phyloP scores from a whole-genome alignment of 2,888 invertebrate species.

The Brachypalpus laphriformis region DNA sequence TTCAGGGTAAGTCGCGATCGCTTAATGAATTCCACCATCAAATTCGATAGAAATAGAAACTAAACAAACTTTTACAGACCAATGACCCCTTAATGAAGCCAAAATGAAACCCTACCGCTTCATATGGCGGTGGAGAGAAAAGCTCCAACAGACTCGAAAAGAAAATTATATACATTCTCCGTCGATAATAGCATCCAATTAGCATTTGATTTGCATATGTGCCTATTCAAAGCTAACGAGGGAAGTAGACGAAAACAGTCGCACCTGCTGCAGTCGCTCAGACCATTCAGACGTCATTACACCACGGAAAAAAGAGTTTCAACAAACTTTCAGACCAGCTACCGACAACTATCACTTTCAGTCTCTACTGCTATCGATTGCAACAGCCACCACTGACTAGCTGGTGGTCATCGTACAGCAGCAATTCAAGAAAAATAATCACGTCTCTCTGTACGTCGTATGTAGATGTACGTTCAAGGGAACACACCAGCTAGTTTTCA shows the following conservation, averaged over 20 bases:
- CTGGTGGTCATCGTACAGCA: constrained; percentile 13
- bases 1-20: constrained; percentile 20
- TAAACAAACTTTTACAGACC: constrained; percentile 16
- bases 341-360: constrained; percentile 42
- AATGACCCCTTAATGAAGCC: constrained; percentile 26
- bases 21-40: background rate
- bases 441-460: no score
- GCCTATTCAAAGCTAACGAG: background rate
- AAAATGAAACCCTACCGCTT: background rate
- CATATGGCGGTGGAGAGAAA: constrained; percentile 10
- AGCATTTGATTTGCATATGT: background rate
- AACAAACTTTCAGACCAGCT: background rate
- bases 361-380: constrained; percentile 20
- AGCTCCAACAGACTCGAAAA: background rate
- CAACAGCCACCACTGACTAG: background rate
- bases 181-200: background rate
- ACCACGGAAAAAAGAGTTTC: background rate
- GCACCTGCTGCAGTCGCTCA: no score
- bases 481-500: constrained; percentile 29
- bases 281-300: no score
- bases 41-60: constrained; percentile 24
- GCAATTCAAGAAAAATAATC: constrained; percentile 20
- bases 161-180: background rate
- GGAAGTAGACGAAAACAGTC: background rate
- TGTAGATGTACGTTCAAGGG: constrained; percentile 25